These are phyloP conservation scores for Rhingia rostrata DNA, from an alignment of 2,888 invertebrate species.

Conservation along the genomic window DNA sequence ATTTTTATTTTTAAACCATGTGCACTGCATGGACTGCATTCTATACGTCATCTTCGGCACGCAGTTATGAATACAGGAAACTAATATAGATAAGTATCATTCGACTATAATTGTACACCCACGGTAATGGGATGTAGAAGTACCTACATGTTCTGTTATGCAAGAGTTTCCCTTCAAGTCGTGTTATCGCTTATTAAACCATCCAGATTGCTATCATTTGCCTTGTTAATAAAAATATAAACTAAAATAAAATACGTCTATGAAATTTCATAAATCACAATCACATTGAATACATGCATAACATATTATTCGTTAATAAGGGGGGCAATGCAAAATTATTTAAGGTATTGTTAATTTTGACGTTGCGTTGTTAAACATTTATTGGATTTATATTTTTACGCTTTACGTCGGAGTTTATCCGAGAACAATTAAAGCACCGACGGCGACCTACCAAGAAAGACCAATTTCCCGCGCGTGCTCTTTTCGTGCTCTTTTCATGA, in stretches of 20 bases:
- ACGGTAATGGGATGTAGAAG: neutral
- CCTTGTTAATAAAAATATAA: neutral
- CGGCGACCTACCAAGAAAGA: no score
- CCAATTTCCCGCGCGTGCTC: slow-evolving; percentile 33
- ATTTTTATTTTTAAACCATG: no score
- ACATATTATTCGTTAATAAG: no score
- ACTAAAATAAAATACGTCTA: neutral
- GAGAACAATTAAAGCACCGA: slow-evolving; percentile 22
- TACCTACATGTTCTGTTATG: slow-evolving; percentile 29
- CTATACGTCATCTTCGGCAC: no score
- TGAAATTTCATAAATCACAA: no score
- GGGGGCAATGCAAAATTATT: no score
- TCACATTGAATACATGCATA: no score
- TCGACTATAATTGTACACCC: neutral
- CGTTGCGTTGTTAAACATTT: neutral
- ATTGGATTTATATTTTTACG: neutral
- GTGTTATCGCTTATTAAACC: slow-evolving; percentile 4
- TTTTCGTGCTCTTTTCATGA: no score
- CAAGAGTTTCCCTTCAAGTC: slow-evolving; percentile 18
- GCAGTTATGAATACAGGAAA: neutral
- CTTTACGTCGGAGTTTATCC: neutral
- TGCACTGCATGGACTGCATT: no score
- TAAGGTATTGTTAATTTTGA: no score
- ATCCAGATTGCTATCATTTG: neutral
- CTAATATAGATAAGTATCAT: neutral